These are phyloP conservation scores for Antrozous pallidus DNA, from an alignment of 2,797 vertebrate genomes.

Conservation along the genomic window DNA sequence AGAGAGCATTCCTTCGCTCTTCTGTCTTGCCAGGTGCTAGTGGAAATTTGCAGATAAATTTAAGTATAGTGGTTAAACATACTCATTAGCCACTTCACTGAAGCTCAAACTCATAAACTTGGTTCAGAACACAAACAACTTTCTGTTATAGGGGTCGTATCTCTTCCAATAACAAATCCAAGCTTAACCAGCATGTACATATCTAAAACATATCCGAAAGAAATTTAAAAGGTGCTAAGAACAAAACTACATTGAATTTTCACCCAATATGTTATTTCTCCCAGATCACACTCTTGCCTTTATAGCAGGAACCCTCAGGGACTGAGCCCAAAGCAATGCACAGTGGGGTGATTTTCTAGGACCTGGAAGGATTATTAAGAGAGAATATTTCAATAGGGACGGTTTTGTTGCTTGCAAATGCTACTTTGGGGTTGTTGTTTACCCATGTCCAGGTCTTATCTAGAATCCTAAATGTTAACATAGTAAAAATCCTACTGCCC, in stretches of 20 bases:
- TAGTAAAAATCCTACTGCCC: background rate
- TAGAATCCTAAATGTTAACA: background rate
- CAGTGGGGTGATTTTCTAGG: background rate
- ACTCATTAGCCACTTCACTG: slow-evolving; percentile 46
- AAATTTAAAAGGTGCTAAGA: background rate
- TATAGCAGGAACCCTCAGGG: background rate
- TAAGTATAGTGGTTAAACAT: slow-evolving; percentile 17
- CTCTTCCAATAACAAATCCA: slow-evolving; percentile 46
- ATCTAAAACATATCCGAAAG: background rate
- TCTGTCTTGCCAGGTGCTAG: background rate
- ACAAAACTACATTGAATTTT: background rate
- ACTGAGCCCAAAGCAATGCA: background rate
- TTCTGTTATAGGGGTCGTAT: background rate
- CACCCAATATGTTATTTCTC: background rate
- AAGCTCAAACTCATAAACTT: slow-evolving; percentile 22
- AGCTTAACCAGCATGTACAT: background rate
- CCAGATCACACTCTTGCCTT: background rate
- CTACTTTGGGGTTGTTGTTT: background rate
- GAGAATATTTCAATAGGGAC: background rate
- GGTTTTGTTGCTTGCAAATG: background rate
- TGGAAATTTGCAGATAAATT: slow-evolving; percentile 26
- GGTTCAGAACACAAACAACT: slow-evolving; percentile 19
- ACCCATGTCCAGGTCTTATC: background rate
- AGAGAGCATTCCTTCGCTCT: background rate
- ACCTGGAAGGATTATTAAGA: background rate